Evolutionary conservation across 2,113 vertebrate genomes (phyloP), one percentile per base, ranked within the genome.

Genomic region (Bombycilla garrulus): DNA sequence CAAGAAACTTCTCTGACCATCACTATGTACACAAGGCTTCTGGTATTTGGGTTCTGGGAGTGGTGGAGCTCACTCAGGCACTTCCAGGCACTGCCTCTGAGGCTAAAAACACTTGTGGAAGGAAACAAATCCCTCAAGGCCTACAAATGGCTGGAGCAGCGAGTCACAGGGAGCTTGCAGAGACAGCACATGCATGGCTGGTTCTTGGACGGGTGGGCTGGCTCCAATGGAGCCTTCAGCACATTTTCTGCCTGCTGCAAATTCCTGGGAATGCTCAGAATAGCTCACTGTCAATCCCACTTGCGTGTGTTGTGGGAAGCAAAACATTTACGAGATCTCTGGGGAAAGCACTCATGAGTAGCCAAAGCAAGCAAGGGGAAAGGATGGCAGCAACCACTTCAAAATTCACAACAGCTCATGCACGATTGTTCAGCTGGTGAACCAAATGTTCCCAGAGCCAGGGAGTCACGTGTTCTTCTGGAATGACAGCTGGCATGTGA

Each of bases 1-100:
- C 2, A 3, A 62, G 40, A 42, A 82, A 26, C 36, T n/a, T 47
- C 58, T 77, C 87, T 60, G 40, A 51, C 38, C 16, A 24, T n/a
- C 0, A 0, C 26, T 60, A 21, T 13, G 3, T 22, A 31, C 0
- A 0, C 2, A 16, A 13, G 12, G 5, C 51, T 60, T 24, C 22
- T 36, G 50, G 18, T 19, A 56, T 15, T 45, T 38, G 54, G 40
- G 23, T 50, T 76, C 72, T 80, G 81, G 45, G 58, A 72, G 50
- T 1, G 0, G 11, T 53, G 57, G 70, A 88, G 42, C 35, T 56
- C 42, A 5, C 23, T 56, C 10, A 9, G 3, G 15, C 13, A 19
- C 36, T 67, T 66, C 13, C 20, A 45, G 51, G 56, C 25, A 8
- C 36, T 4, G 29, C 35, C 29, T 47, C 21, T 58, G 84, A 73